Evolutionary conservation across 2,797 vertebrate genomes (phyloP).

Genomic region (Columba guinea): DNA sequence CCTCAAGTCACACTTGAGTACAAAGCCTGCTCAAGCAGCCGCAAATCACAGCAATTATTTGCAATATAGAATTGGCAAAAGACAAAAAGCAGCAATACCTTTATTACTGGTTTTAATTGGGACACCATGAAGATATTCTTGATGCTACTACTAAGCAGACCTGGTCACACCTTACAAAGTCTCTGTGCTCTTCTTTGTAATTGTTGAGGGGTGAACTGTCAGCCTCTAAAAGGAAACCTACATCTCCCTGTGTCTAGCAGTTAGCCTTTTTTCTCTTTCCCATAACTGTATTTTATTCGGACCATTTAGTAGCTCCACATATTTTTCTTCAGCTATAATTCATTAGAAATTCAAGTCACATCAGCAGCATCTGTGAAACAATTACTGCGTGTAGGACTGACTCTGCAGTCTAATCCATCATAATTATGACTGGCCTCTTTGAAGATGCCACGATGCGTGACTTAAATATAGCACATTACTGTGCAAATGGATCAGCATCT

Average conservation of each 20-base stretch:
- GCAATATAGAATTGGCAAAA: not conserved
- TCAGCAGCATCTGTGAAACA: constrained; percentile 87
- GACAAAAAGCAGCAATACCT: not conserved
- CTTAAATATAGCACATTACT: constrained; percentile 79
- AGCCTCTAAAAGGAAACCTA: not conserved
- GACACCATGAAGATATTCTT: not conserved
- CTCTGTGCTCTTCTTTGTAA: not conserved
- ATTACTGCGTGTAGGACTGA: constrained; percentile 81
- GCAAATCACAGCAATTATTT: not conserved
- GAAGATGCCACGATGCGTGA: constrained; percentile 79
- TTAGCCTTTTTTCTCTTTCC: constrained; percentile 69
- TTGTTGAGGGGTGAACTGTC: not conserved
- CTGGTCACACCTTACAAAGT: not conserved
- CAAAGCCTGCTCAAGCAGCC: not conserved
- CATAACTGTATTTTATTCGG: constrained; percentile 14
- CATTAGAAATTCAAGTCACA: constrained; percentile 87
- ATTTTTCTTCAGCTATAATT: constrained; percentile 58
- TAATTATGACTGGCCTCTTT: constrained; percentile 86
- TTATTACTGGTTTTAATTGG: not conserved
- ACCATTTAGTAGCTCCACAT: constrained; percentile 12
- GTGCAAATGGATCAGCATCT: constrained; percentile 72
- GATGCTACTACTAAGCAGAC: not conserved
- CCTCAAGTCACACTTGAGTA: not conserved
- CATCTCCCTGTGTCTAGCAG: constrained; percentile 40
- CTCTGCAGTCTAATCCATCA: constrained; percentile 90